A percentile compares a stretch with the other conserved stretches of the same genome.
These are phyloP conservation scores for Nebria ingens DNA, from an alignment of 1,140 invertebrate genomes.

Conservation along the genomic window DNA sequence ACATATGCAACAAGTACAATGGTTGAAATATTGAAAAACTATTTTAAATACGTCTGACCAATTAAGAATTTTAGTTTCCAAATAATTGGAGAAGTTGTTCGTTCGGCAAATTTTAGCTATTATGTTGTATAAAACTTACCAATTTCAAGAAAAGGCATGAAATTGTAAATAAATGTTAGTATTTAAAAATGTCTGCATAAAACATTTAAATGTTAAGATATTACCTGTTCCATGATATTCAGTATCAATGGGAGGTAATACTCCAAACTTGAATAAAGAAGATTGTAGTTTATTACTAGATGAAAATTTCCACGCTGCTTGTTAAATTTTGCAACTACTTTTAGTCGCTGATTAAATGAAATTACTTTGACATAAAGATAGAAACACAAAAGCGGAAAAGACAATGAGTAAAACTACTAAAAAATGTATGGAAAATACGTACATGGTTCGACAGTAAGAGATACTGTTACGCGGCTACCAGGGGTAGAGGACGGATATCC, in stretches of 20 bases:
- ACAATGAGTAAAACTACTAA: constrained; percentile 10
- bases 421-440: constrained; percentile 35
- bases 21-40: too few relatives aligned
- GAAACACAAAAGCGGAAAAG: constrained; percentile 1
- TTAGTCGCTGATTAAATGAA: constrained; percentile 3
- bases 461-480: constrained; percentile 45
- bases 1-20: too few relatives aligned
- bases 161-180: background rate
- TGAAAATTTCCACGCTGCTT: constrained; percentile 33
- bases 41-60: too few relatives aligned
- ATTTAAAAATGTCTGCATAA: too few relatives aligned
- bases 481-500: constrained; percentile 46
- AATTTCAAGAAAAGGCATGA: background rate
- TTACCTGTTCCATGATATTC: constrained; percentile 36
- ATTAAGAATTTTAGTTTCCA: too few relatives aligned
- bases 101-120: too few relatives aligned
- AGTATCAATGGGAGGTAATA: constrained; percentile 32
- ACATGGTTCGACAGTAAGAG: constrained; percentile 63
- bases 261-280: constrained; percentile 33
- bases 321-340: constrained; percentile 14
- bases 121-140: too few relatives aligned
- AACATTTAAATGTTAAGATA: background rate
- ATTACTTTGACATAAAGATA: constrained; percentile 11
- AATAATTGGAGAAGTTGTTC: too few relatives aligned
- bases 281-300: constrained; percentile 28